Conservation (phyloP, 2,113 vertebrate genomes). For the Prionailurus bengalensis region DNA sequence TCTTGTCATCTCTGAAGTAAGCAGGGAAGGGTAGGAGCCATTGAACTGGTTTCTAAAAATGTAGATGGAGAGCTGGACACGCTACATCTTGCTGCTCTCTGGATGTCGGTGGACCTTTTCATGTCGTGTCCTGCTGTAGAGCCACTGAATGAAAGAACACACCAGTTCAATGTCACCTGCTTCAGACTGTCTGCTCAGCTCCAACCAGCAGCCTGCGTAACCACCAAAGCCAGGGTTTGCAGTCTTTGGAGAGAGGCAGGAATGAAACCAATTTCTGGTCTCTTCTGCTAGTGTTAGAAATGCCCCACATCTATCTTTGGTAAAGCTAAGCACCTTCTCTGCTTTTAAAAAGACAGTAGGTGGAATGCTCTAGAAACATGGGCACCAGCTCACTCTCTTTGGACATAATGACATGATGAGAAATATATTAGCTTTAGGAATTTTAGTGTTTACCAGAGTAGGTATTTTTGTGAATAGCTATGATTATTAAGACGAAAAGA, state of each 20-base stretch:
- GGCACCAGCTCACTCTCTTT: neutral
- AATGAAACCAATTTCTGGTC: neutral
- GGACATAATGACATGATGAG: neutral
- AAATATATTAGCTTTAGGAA: neutral
- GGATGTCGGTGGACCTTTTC: neutral
- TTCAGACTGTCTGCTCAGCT: neutral
- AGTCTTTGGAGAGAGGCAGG: neutral
- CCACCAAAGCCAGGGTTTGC: neutral
- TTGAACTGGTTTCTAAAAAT: neutral
- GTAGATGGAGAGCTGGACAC: neutral
- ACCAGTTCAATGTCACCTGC: neutral
- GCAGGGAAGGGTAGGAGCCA: neutral
- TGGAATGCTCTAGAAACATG: neutral
- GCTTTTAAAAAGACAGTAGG: neutral
- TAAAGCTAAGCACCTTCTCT: neutral
- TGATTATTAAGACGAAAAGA: constrained; percentile 61
- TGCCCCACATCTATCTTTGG: neutral
- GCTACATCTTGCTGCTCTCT: neutral
- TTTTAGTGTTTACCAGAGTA: neutral
- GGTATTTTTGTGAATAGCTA: constrained; percentile 4
- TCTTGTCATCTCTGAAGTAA: neutral
- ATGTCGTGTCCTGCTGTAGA: neutral
- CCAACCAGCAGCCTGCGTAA: neutral
- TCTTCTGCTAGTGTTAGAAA: neutral
- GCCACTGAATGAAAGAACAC: neutral